phyloP scores from a whole-genome alignment of 2,797 vertebrate species.

The Lemur catta region DNA sequence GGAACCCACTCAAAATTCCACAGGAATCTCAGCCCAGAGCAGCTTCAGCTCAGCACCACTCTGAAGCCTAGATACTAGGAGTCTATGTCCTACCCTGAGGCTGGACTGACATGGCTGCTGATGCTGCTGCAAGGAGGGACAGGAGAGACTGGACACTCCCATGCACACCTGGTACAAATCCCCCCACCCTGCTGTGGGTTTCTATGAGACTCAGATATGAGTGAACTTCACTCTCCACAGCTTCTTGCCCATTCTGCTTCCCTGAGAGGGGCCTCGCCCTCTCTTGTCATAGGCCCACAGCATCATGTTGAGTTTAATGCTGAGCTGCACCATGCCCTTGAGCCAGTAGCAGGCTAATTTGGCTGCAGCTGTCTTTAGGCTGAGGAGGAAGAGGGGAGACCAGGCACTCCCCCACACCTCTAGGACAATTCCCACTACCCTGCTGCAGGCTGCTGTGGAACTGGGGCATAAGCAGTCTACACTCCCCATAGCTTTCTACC shows the following conservation, averaged over 20 bases:
- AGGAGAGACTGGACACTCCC: neutral
- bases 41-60: neutral
- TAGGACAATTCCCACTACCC: neutral
- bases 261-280: neutral
- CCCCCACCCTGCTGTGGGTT: neutral
- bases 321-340: neutral
- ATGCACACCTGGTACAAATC: neutral
- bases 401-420: neutral
- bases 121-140: neutral
- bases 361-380: neutral
- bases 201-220: neutral
- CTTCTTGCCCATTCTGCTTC: neutral
- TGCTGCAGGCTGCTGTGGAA: neutral
- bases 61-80: neutral
- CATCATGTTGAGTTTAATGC: neutral
- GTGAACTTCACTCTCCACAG: neutral
- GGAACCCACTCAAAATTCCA: neutral
- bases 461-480: neutral
- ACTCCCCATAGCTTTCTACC: neutral
- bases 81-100: neutral
- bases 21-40: neutral
- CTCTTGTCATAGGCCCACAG: neutral
- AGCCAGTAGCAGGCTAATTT: neutral
- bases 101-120: neutral
- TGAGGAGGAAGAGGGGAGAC: neutral